phyloP scores from a whole-genome alignment of 2,797 vertebrate species.

The Gouania willdenowi region DNA sequence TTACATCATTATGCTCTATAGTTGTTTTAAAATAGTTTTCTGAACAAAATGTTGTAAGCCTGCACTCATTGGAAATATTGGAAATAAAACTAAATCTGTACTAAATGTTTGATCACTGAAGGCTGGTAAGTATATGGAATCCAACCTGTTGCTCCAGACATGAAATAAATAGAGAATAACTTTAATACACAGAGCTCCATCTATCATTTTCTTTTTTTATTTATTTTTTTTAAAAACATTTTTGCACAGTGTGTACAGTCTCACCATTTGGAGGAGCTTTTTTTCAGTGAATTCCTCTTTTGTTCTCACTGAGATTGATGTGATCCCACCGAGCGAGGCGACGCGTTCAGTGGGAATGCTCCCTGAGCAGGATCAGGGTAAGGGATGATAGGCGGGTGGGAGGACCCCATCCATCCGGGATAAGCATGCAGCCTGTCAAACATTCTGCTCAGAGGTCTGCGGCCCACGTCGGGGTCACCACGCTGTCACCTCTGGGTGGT shows the following conservation, averaged over 20 bases:
- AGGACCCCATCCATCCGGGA: conserved; percentile 44
- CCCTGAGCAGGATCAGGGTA: too few relatives aligned
- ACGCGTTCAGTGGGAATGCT: conserved; percentile 3
- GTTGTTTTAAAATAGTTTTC: too few relatives aligned
- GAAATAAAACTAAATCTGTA: too few relatives aligned
- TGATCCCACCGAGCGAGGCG: conserved; percentile 19
- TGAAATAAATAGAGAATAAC: too few relatives aligned
- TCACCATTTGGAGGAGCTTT: conserved; percentile 39
- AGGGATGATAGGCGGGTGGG: conserved; percentile 33
- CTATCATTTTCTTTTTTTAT: neutral
- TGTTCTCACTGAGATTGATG: conserved; percentile 33
- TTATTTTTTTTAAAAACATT: neutral
- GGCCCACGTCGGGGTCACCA: conserved; percentile 31
- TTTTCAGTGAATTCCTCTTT: conserved; percentile 34
- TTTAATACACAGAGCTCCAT: too few relatives aligned
- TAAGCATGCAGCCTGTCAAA: conserved; percentile 54
- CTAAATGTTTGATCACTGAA: too few relatives aligned
- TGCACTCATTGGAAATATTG: too few relatives aligned
- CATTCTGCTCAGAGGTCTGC: conserved; percentile 24
- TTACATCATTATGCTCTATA: too few relatives aligned
- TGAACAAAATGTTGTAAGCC: too few relatives aligned
- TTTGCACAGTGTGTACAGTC: conserved; percentile 18
- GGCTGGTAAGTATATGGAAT: too few relatives aligned
- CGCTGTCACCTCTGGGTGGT: conserved; percentile 17
- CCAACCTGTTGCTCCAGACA: too few relatives aligned